A percentile compares a stretch with the other conserved stretches of the same genome.
Evolutionary conservation across 2,888 invertebrate genomes (phyloP).

Genomic region (Brachyptera putata): DNA sequence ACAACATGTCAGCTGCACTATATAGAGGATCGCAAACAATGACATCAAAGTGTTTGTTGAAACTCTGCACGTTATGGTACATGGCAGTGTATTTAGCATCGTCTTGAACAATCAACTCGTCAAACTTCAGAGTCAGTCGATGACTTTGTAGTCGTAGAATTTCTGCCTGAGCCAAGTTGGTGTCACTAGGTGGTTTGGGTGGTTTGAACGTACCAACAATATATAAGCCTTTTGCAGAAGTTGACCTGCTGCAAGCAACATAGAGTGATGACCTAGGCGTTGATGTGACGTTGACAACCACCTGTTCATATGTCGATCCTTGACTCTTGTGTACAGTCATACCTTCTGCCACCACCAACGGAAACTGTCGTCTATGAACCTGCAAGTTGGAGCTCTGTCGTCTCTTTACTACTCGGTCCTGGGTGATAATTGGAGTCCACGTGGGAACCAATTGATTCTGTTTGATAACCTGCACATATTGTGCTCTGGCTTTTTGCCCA

Average conservation of each 20-base stretch:
- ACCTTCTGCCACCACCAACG: constrained; percentile 32
- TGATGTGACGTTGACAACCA: constrained; percentile 30
- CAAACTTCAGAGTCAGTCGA: background rate
- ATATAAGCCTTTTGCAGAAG: constrained; percentile 8
- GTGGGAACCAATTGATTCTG: background rate
- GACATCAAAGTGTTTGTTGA: background rate
- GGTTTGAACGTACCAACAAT: constrained; percentile 1
- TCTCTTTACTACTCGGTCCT: constrained; percentile 6
- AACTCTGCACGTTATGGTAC: background rate
- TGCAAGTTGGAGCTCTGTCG: constrained; percentile 23
- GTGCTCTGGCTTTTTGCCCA: constrained; percentile 21
- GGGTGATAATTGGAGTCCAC: background rate
- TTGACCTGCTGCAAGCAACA: constrained; percentile 3
- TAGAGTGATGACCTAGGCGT: constrained; percentile 5
- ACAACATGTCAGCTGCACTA: background rate
- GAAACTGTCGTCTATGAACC: constrained; percentile 31
- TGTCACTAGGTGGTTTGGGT: constrained; percentile 6
- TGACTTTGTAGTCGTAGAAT: background rate
- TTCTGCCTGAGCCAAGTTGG: background rate
- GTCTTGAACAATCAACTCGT: background rate
- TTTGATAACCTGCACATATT: background rate
- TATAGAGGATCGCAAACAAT: background rate
- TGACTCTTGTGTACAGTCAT: constrained; percentile 36
- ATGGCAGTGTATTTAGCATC: background rate
- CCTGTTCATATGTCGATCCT: constrained; percentile 29